A percentile compares a stretch with the other conserved stretches of the same genome.
Conservation (phyloP, 2,797 vertebrate species). For the Aphelocoma californica region DNA sequence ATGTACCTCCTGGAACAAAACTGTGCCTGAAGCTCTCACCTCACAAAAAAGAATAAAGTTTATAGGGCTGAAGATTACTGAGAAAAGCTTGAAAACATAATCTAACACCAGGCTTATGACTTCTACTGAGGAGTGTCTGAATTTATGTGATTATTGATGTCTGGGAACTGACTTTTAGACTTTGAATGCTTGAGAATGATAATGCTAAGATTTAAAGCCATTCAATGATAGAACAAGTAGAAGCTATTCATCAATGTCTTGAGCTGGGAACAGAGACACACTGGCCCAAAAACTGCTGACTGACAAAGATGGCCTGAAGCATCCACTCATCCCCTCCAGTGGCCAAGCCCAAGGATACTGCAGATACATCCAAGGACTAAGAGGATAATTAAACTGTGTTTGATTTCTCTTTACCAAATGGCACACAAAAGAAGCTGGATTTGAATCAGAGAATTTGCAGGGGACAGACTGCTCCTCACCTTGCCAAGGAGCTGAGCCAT, state of each 20-base stretch:
- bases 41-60: not conserved
- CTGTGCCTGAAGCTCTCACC: not conserved
- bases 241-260: not conserved
- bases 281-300: not conserved
- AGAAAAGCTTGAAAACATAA: not conserved
- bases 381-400: not conserved
- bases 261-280: not conserved
- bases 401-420: slow-evolving; percentile 12
- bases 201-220: not conserved
- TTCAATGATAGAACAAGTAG: not conserved
- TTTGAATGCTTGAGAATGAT: not conserved
- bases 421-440: not conserved
- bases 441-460: not conserved
- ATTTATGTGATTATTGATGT: not conserved
- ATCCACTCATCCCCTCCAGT: not conserved
- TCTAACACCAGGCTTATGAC: not conserved
- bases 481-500: not conserved
- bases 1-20: not conserved
- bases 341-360: not conserved
- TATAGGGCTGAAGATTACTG: not conserved
- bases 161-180: not conserved
- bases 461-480: not conserved
- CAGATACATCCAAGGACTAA: not conserved
- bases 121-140: not conserved
- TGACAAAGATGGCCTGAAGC: not conserved